phyloP scores from a whole-genome alignment of 2,888 invertebrate species.

The Pteria penguin region DNA sequence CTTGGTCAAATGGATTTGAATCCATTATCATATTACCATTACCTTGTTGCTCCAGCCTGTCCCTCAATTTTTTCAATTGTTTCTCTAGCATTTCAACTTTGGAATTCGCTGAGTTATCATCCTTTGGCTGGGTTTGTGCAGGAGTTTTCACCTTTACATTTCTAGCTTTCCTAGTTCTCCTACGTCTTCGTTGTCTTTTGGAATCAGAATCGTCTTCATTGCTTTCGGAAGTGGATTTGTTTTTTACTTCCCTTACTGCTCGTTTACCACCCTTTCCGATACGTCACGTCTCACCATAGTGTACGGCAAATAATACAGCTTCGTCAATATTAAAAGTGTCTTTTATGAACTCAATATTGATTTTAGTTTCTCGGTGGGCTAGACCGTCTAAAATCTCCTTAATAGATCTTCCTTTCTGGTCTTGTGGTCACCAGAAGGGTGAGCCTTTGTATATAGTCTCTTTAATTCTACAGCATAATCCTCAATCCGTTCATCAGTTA shows the following conservation, averaged over 20 bases:
- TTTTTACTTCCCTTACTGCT: not conserved
- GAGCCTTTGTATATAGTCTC: slow-evolving; percentile 32
- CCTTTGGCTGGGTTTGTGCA: not conserved
- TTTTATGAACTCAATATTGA: slow-evolving; percentile 32
- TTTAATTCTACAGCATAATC: slow-evolving; percentile 32
- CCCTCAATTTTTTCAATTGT: not conserved
- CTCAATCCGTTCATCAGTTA: slow-evolving; percentile 21
- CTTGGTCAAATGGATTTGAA: not conserved
- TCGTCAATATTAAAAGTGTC: slow-evolving; percentile 36
- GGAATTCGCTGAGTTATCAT: not conserved
- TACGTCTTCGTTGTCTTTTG: not conserved
- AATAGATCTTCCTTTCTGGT: slow-evolving; percentile 30
- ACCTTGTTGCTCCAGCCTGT: not conserved
- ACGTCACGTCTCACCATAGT: slow-evolving; percentile 24
- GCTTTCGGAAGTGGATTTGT: not conserved
- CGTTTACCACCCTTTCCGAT: not conserved
- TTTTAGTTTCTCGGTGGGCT: slow-evolving; percentile 3
- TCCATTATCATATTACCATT: not conserved
- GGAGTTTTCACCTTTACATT: not conserved
- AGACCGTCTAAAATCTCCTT: slow-evolving; percentile 25
- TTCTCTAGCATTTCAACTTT: not conserved
- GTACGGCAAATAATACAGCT: slow-evolving; percentile 30
- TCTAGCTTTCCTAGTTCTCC: not conserved
- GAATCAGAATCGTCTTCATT: not conserved
- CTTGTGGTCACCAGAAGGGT: slow-evolving; percentile 18